phyloP scores from a whole-genome alignment of 2,113 vertebrate species.

The Columbina picui region DNA sequence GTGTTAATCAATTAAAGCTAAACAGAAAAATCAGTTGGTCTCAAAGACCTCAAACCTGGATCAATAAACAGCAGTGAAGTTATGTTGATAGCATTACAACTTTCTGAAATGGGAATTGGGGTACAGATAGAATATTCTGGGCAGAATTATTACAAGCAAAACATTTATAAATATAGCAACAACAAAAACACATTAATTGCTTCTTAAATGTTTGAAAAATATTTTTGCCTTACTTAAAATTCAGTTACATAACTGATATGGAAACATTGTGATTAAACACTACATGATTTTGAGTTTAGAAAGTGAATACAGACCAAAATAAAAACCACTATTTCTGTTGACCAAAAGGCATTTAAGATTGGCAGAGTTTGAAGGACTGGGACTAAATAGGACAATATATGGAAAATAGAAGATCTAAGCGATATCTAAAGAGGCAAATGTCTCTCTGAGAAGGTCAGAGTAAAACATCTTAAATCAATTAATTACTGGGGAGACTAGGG shows the following conservation, averaged over 20 bases:
- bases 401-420: background rate
- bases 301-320: background rate
- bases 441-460: background rate
- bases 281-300: background rate
- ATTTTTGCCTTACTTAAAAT: conserved; percentile 8
- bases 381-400: background rate
- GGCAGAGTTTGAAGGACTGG: background rate
- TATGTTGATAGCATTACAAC: background rate
- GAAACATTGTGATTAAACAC: background rate
- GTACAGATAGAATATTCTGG: background rate
- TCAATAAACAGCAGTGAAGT: background rate
- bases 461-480: background rate
- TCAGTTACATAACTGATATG: background rate
- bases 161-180: background rate
- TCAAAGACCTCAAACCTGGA: background rate
- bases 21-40: background rate
- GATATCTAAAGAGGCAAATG: background rate
- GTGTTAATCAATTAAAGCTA: background rate
- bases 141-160: background rate
- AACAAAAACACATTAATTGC: conserved; percentile 2
- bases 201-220: conserved; percentile 15
- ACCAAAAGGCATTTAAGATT: background rate
- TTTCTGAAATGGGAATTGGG: background rate
- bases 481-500: background rate
- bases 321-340: background rate